Conservation (phyloP, 2,113 vertebrate species). For the Parotia lawesii region DNA sequence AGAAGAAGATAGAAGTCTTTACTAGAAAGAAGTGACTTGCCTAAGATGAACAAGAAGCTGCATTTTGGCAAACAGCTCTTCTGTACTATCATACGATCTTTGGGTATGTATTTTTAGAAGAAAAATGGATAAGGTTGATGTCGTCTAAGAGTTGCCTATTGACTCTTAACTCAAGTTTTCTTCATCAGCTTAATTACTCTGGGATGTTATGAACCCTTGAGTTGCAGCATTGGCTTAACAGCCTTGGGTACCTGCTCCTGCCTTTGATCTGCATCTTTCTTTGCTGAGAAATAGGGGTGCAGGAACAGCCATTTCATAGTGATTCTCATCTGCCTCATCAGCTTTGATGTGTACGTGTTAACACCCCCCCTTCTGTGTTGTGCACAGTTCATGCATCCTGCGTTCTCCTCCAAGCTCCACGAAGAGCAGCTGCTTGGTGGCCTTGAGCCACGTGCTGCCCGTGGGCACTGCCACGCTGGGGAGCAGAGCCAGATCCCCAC, state of each 20-base stretch:
- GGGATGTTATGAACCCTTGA: background rate
- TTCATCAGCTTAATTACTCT: background rate
- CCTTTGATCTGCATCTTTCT: background rate
- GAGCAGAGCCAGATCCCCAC: accelerated
- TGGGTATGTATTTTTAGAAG: background rate
- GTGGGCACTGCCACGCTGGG: accelerated
- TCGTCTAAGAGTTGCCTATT: background rate
- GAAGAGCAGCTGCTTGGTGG: background rate
- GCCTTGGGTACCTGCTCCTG: accelerated
- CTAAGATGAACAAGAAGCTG: background rate
- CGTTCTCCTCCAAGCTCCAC: accelerated
- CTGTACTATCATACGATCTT: background rate
- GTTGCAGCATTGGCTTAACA: background rate
- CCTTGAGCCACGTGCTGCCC: accelerated
- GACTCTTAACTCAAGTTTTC: background rate
- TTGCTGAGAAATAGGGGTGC: background rate
- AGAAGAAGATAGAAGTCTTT: background rate
- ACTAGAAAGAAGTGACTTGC: background rate
- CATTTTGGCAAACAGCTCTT: background rate
- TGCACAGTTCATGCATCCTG: accelerated
- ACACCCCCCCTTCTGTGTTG: background rate
- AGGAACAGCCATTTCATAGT: background rate
- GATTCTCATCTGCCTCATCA: background rate
- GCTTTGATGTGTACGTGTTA: background rate
- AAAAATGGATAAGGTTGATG: background rate